A percentile compares a stretch with the other conserved stretches of the same genome.
phyloP scores from a whole-genome alignment of 2,113 vertebrate genomes.

The Microtus ochrogaster region DNA sequence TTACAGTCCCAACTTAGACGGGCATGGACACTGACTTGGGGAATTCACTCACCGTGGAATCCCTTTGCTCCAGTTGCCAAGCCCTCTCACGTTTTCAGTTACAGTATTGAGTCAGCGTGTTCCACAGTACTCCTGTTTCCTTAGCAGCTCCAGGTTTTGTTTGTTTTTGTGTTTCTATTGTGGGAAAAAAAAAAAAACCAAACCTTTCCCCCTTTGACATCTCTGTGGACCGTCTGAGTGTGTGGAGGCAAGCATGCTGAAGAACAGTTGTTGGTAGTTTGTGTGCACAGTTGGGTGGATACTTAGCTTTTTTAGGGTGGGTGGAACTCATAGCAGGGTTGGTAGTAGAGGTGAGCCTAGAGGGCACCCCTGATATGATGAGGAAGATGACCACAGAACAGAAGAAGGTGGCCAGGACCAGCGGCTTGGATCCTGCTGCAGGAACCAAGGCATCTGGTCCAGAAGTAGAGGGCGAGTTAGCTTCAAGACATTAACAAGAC shows the following conservation, averaged over 20 bases:
- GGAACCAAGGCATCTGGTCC: neutral
- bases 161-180: neutral
- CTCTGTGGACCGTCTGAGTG: neutral
- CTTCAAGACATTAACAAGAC: neutral
- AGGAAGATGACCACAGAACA: neutral
- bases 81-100: neutral
- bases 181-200: neutral
- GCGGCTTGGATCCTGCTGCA: neutral
- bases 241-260: neutral
- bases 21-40: rapidly evolving
- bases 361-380: neutral
- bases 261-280: neutral
- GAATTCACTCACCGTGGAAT: neutral
- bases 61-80: neutral
- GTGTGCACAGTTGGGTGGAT: neutral
- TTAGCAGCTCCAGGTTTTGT: neutral
- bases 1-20: neutral
- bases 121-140: neutral
- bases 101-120: neutral
- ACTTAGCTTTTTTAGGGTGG: neutral
- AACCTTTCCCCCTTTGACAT: neutral
- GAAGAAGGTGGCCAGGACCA: neutral
- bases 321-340: neutral
- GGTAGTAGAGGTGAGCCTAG: neutral
- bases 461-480: neutral